Evolutionary conservation across 1,140 invertebrate species (phyloP).

Genomic region (Drosophila littoralis): DNA sequence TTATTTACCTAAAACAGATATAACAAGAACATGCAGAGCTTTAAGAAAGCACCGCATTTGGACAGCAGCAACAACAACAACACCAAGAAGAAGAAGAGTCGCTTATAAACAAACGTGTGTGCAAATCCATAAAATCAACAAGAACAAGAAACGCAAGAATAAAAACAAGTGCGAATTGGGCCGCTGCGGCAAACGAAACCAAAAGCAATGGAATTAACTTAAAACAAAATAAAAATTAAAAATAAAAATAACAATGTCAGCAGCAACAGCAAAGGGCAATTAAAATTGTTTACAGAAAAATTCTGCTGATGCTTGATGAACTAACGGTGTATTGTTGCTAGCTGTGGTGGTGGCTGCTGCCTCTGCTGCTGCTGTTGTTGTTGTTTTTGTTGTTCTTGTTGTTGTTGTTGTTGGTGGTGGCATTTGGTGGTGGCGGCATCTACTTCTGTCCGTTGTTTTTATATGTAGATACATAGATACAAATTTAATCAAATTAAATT

Average conservation of each 20-base stretch:
- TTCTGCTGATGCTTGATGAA: slow-evolving; percentile 14
- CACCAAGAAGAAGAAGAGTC: slow-evolving; percentile 9
- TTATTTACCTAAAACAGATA: slow-evolving; percentile 1
- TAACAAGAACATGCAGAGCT: slow-evolving; percentile 8
- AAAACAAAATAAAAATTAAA: slow-evolving; percentile 23
- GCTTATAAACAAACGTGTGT: slow-evolving; percentile 45
- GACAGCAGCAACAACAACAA: slow-evolving; percentile 4
- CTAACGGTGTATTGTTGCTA: slow-evolving; percentile 12
- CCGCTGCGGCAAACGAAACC: slow-evolving; percentile 21
- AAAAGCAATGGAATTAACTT: slow-evolving; percentile 19
- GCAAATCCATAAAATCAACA: slow-evolving; percentile 43
- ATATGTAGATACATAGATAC: slow-evolving; percentile 28
- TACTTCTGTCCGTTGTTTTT: neutral
- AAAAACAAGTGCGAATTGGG: slow-evolving; percentile 31
- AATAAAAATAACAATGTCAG: neutral
- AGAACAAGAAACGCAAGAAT: slow-evolving; percentile 27
- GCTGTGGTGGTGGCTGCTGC: slow-evolving; percentile 15
- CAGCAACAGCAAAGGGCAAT: slow-evolving; percentile 4
- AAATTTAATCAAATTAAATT: slow-evolving; percentile 39
- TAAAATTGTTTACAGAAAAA: slow-evolving; percentile 20
- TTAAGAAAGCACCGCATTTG: slow-evolving; percentile 10
- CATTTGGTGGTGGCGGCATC: slow-evolving; percentile 17
- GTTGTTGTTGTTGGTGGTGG: slow-evolving; percentile 14
- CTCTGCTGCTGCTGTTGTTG: slow-evolving; percentile 27
- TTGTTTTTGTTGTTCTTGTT: slow-evolving; percentile 16